Evolutionary conservation across 2,113 vertebrate species (phyloP), one percentile per base, ranked within the genome.

Genomic region (Alces alces): DNA sequence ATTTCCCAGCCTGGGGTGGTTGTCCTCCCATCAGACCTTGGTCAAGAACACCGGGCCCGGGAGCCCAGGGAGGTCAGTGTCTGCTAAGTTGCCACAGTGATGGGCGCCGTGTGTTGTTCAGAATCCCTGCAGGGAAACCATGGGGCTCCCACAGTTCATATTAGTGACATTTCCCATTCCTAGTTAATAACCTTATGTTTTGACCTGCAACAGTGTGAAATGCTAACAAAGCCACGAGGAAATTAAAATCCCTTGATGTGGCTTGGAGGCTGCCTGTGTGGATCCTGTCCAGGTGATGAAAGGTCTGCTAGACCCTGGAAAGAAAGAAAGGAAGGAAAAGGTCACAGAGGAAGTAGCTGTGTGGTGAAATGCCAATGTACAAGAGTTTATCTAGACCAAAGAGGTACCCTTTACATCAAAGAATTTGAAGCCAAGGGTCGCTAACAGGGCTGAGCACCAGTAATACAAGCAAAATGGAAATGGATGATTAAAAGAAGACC

Each of bases 191-290:
- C 97, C 96, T 93, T 93, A 91, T 94, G 95, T 94, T 95, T 89
- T 97, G 98, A 98, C 97, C 98, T 98, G 96, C 93, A 94, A 85
- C 86, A 17, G 66, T 94, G 21, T 66, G 95, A 98, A 98, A 98
- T 96, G 97, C 89, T 98, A 97, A 97, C 96, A 98, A 97, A 98
- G 86, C 83, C 33, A n/a, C 33, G 33, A 95, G 58, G 90, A 98
- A 97, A 98, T 98, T 96, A 95, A 95, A 97, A 96, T 95, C 73
- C 50, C 88, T 88, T 94, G 97, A 96, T 87, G 94, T 96, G 73
- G 88, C 39, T 96, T 91, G 43, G 87, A 97, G 80, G 70, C 96
- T 93, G 94, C 85, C 82, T 95, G 78, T 11, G 17, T 39, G 7
- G 70, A 84, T 94, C 66, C 97, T 82, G 86, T 47, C 45, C 70